Base-by-base conservation (phyloP, 2,113 vertebrate genomes). In the Mobula hypostoma region DNA sequence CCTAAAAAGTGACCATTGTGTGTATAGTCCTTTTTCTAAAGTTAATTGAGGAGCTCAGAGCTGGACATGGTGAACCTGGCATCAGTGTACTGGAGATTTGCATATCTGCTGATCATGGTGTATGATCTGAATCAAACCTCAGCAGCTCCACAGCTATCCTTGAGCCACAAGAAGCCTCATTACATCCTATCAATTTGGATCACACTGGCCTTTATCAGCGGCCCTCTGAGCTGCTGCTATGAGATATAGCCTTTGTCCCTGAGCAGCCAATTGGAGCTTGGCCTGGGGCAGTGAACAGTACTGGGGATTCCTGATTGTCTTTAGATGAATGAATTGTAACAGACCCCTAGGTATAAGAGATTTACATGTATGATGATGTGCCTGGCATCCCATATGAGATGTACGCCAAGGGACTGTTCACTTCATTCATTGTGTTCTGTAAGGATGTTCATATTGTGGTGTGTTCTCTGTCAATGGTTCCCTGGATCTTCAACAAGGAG, bases 301-400 rank as follows among this genome's bases (percentile, higher is more conserved):
- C 85, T 68, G 61, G 72, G 85, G 61, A n/a, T 90, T 90, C 61
- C 15, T 68, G 85, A 68, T 68, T 68, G 85, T 90, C 61, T 90
- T 66, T 29, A 90, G n/a, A 66, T 66, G 61, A 66, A 90, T 90
- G 85, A 66, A 8, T 90, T 19, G n/a, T 90, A 63, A 90, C 85
- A 90, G 61, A n/a, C 63, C 85, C 61, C 85, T 90, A 68, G 61
- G 61, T 90, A 66, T 32, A 61, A 68, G 14, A 61, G 61, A 90
- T 90, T 90, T 90, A 90, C 61, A 90, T 90, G 85, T 90, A n/a
- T 90, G 85, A 66, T 90, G 85, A 90, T 66, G 85, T 88, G 85
- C 58, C 85, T 88, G 85, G 27, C 85, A 88, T 88, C 85, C 61
- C 58, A 88, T 32, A 88, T 63, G 85, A 88, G 85, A 14, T 90